Conservation (phyloP, 64 coral and sea anemone species). For the Montipora capricornis region DNA sequence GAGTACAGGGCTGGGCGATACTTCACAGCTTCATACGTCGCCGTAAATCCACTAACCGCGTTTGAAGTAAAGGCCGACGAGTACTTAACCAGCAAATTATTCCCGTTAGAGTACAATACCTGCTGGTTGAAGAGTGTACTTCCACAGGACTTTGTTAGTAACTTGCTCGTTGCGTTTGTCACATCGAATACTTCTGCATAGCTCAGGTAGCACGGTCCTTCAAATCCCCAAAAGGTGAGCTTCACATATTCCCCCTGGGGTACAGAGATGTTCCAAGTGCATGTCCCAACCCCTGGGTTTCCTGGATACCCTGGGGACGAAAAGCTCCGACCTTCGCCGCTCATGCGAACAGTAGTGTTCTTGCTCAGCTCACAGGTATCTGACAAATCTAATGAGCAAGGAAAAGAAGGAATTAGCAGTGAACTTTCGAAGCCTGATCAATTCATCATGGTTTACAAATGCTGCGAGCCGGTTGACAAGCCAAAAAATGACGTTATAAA, state of each 20-base stretch:
- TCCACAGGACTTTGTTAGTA: constrained; percentile 1
- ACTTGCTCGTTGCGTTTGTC: background rate
- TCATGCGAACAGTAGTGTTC: background rate
- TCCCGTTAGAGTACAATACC: background rate
- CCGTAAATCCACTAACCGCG: background rate
- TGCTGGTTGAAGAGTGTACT: background rate
- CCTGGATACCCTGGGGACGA: background rate
- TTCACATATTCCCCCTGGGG: constrained; percentile 22
- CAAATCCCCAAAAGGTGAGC: background rate
- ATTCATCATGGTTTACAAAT: too few relatives aligned
- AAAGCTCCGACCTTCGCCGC: constrained; percentile 16
- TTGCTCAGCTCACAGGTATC: background rate
- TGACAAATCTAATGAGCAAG: background rate
- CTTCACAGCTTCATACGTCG: background rate
- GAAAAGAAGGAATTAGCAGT: background rate
- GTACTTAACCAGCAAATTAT: background rate
- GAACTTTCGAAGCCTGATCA: background rate
- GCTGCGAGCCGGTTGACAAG: too few relatives aligned
- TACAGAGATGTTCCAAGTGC: constrained; percentile 28
- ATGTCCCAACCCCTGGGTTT: background rate
- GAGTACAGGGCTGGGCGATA: background rate
- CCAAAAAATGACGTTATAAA: too few relatives aligned
- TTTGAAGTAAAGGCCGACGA: background rate
- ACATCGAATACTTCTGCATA: constrained; percentile 12
- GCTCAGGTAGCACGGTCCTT: background rate